Evolutionary conservation across 2,797 vertebrate species (phyloP), one percentile per base, ranked within the genome.

Genomic region (Channallabes apus): DNA sequence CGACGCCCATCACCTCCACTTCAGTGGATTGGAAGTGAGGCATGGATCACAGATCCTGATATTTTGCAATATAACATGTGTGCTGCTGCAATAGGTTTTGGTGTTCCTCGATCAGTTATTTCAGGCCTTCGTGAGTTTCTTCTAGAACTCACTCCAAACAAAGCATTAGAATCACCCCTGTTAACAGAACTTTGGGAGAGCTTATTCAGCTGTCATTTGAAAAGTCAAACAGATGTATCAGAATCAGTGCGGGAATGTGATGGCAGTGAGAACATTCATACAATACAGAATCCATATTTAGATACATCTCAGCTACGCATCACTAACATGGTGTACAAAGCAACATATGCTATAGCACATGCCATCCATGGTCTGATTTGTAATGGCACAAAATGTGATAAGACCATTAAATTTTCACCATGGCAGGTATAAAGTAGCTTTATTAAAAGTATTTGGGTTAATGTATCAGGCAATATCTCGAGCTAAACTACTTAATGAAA

Each of bases 301-400:
- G 92, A 93, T 84, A 92, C 92, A 0, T 93, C 93, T 59, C 92
- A 94, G 82, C 88, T 94, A 35, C 84, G 93, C 29, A 64, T 93
- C n/a, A 91, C 90, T 29, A 93, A 93, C 87, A 93, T 93, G 92
- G 94, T 94, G 38, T 95, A 95, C 72, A 94, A 94, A 85, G 94
- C 94, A n/a, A 90, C 92, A 7, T 93, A 94, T 85, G 91, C 94
- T 27, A 88, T 94, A 84, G 94, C 93, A 56, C 89, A 94, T 86
- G 92, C 93, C 32, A 87, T 95, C 76, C 93, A 95, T 64, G 86
- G 82, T 61, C 38, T 88, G 5, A 51, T 91, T 29, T 94, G 93
- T 80, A 78, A 88, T 24, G n/a, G 89, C 32, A 86, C 51, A 46
- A 58, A 85, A 0, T 93, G 92, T 84, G 85, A 92, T 29, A 89